These are phyloP conservation scores for Dicyrtomina minuta DNA, from an alignment of 2,888 invertebrate genomes.

Conservation along the genomic window DNA sequence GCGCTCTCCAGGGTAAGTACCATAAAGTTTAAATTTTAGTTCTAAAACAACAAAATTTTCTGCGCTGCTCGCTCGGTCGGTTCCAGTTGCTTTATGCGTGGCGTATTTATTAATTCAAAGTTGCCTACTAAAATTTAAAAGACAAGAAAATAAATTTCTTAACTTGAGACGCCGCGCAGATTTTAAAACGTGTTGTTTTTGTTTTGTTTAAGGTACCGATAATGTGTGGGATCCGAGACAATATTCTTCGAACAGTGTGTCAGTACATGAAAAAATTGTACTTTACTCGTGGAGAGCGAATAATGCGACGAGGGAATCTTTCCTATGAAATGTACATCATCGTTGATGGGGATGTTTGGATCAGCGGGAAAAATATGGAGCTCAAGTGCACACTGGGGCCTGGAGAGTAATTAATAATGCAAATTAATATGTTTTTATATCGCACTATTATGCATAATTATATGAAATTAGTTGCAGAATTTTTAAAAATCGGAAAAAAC, in stretches of 20 bases:
- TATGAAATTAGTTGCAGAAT: too few species aligned
- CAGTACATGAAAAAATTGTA: slow-evolving; percentile 42
- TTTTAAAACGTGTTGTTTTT: slow-evolving; percentile 19
- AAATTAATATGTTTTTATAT: too few species aligned
- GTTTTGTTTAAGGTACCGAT: slow-evolving; percentile 43
- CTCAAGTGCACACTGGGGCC: slow-evolving; percentile 42
- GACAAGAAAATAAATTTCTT: neutral
- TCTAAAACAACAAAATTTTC: neutral
- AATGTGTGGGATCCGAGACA: slow-evolving; percentile 36
- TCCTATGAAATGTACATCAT: slow-evolving; percentile 49
- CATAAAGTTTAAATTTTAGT: too few species aligned
- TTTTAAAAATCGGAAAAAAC: neutral
- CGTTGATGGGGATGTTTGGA: slow-evolving; percentile 47
- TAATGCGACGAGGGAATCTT: slow-evolving; percentile 48
- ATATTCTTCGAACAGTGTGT: slow-evolving; percentile 43
- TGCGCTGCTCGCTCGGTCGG: neutral
- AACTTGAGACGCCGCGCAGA: too few species aligned
- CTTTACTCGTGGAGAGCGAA: slow-evolving; percentile 41
- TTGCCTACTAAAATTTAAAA: too few species aligned
- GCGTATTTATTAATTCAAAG: too few species aligned
- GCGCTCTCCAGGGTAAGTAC: slow-evolving; percentile 5
- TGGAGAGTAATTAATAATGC: slow-evolving; percentile 35
- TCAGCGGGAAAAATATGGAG: slow-evolving; percentile 40
- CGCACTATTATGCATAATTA: too few species aligned
- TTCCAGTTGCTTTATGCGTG: too few species aligned